phyloP scores from a whole-genome alignment of 2,888 invertebrate genomes.

The Dicyrtoma fusca region DNA sequence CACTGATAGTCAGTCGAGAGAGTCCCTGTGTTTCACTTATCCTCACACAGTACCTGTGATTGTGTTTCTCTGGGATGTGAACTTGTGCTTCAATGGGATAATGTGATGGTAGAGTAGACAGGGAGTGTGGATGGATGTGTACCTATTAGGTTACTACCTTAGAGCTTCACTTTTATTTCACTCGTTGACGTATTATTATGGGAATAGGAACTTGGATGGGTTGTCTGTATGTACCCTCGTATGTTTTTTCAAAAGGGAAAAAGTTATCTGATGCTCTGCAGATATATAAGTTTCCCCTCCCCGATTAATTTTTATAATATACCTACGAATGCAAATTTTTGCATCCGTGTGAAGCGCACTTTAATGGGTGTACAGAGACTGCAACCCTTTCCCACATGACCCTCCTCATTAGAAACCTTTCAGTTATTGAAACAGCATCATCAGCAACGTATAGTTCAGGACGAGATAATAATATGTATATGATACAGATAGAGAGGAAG shows the following conservation, averaged over 20 bases:
- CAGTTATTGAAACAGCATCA: slow-evolving; percentile 2
- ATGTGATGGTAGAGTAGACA: too few species aligned
- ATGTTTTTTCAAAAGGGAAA: neutral
- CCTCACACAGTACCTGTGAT: too few species aligned
- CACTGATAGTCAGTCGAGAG: too few species aligned
- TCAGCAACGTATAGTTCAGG: neutral
- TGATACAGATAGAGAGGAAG: too few species aligned
- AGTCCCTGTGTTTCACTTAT: too few species aligned
- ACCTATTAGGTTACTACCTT: too few species aligned
- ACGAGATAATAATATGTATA: neutral
- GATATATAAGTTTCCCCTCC: slow-evolving; percentile 11
- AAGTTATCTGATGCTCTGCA: neutral
- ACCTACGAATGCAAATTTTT: slow-evolving; percentile 26
- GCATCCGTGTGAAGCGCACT: slow-evolving; percentile 20
- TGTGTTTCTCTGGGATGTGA: too few species aligned
- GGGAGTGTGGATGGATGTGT: too few species aligned
- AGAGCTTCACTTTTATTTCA: slow-evolving; percentile 7
- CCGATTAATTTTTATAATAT: neutral
- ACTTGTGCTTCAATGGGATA: too few species aligned
- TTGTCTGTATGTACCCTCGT: neutral
- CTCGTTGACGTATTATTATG: neutral
- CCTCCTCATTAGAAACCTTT: slow-evolving; percentile 2
- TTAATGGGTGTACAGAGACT: slow-evolving; percentile 5
- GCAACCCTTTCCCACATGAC: slow-evolving; percentile 23
- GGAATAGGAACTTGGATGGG: neutral